A percentile compares a stretch with the other conserved stretches of the same genome.
phyloP scores from a whole-genome alignment of 2,888 invertebrate genomes.

The Aspidiotus rigidus region DNA sequence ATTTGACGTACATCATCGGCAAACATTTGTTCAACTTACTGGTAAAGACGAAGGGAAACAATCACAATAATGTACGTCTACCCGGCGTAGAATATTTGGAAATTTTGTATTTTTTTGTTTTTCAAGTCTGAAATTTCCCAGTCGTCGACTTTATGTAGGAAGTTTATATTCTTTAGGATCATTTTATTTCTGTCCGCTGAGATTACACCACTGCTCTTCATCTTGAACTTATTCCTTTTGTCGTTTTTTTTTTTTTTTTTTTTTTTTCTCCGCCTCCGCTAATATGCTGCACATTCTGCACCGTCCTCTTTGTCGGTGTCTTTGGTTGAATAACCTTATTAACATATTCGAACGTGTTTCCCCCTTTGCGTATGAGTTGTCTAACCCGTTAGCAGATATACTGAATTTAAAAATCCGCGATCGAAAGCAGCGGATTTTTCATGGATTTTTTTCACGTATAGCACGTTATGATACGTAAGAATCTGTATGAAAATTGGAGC shows the following conservation, averaged over 20 bases:
- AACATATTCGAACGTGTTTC: constrained; percentile 9
- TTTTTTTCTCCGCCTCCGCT: background rate
- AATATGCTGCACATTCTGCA: background rate
- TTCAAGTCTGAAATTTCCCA: too few species aligned
- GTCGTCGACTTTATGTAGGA: too few species aligned
- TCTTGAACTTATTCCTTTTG: too few species aligned
- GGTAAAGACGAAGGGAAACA: too few species aligned
- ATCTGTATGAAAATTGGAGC: background rate
- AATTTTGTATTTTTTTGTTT: too few species aligned
- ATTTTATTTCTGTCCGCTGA: too few species aligned
- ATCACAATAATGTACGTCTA: too few species aligned
- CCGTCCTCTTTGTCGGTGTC: constrained; percentile 18
- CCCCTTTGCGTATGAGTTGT: constrained; percentile 11
- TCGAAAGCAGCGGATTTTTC: background rate
- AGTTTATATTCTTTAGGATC: too few species aligned
- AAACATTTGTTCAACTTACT: too few species aligned
- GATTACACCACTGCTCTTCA: too few species aligned
- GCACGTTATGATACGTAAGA: background rate
- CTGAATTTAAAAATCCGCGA: background rate
- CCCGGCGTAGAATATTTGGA: too few species aligned
- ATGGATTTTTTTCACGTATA: background rate
- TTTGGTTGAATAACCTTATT: constrained; percentile 32
- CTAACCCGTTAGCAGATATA: constrained; percentile 20
- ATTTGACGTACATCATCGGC: too few species aligned
- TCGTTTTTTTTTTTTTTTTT: background rate